Evolutionary conservation across 2,797 vertebrate species (phyloP).

Genomic region (Spea hammondii): DNA sequence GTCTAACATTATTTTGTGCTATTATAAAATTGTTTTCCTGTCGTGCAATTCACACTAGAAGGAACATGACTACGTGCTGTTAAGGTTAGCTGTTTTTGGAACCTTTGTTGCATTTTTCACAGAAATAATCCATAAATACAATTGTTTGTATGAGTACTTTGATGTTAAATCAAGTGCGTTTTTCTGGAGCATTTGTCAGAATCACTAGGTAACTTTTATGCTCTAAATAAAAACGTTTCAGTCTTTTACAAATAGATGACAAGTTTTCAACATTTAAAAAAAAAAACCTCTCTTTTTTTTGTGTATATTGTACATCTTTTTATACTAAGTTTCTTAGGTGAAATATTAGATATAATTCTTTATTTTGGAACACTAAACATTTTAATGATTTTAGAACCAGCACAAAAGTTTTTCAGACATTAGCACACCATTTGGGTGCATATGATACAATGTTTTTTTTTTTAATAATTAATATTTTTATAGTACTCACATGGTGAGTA

Average conservation of each 20-base stretch:
- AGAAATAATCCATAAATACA: too few species aligned
- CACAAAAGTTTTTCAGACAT: too few species aligned
- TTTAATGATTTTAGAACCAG: too few species aligned
- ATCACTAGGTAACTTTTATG: constrained; percentile 23
- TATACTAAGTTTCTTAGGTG: too few species aligned
- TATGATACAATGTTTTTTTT: too few species aligned
- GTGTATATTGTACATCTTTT: too few species aligned
- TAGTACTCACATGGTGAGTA: too few species aligned
- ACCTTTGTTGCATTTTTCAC: neutral
- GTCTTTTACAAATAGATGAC: constrained; percentile 26
- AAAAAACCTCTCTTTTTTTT: too few species aligned
- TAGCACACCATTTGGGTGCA: too few species aligned
- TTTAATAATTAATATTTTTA: too few species aligned
- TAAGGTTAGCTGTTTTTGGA: neutral
- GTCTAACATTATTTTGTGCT: neutral
- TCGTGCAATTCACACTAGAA: neutral
- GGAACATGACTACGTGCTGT: neutral
- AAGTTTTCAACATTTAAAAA: neutral
- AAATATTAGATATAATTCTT: too few species aligned
- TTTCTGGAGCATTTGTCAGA: constrained; percentile 32
- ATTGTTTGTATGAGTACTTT: constrained; percentile 2
- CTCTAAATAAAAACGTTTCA: constrained; percentile 21
- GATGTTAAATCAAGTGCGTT: constrained; percentile 6
- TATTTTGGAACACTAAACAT: too few species aligned
- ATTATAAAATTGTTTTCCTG: constrained; percentile 8